phyloP scores from a whole-genome alignment of 2,888 invertebrate genomes.

The Cinara cedri region DNA sequence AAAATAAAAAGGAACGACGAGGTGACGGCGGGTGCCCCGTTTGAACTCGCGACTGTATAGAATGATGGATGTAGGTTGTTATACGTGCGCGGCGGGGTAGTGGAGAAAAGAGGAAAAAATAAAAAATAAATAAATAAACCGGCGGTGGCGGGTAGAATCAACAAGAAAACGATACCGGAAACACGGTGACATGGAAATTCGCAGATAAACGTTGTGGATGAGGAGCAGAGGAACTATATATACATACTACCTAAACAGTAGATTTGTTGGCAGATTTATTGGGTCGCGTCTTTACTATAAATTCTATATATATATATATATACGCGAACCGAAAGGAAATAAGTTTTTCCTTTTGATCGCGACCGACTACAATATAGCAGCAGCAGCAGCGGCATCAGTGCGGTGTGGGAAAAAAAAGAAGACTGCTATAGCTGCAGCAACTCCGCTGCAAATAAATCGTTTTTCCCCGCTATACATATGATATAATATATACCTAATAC shows the following conservation, averaged over 20 bases:
- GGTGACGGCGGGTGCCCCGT: too few species aligned
- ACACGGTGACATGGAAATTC: slow-evolving; percentile 39
- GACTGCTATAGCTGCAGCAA: background rate
- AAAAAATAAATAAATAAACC: background rate
- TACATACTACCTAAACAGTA: slow-evolving; percentile 36
- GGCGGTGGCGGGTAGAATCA: background rate
- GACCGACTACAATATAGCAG: background rate
- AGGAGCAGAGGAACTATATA: background rate
- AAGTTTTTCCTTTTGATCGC: slow-evolving; percentile 36
- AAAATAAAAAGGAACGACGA: too few species aligned
- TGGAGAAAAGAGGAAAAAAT: background rate
- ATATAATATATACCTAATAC: background rate
- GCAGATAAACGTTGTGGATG: slow-evolving; percentile 31
- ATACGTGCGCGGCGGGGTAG: too few species aligned
- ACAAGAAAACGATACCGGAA: slow-evolving; percentile 24
- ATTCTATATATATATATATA: too few species aligned
- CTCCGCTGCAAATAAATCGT: slow-evolving; percentile 44
- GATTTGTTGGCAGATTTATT: slow-evolving; percentile 55
- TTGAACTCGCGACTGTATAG: background rate
- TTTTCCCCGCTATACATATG: slow-evolving; percentile 26
- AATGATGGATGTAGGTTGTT: background rate
- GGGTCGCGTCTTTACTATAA: slow-evolving; percentile 34
- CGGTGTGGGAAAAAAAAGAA: background rate
- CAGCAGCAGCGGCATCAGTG: background rate
- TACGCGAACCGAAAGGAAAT: slow-evolving; percentile 32